A percentile compares a stretch with the other conserved stretches of the same genome.
Conservation (phyloP, 2,888 invertebrate genomes). For the Chrysotoxum bicinctum region DNA sequence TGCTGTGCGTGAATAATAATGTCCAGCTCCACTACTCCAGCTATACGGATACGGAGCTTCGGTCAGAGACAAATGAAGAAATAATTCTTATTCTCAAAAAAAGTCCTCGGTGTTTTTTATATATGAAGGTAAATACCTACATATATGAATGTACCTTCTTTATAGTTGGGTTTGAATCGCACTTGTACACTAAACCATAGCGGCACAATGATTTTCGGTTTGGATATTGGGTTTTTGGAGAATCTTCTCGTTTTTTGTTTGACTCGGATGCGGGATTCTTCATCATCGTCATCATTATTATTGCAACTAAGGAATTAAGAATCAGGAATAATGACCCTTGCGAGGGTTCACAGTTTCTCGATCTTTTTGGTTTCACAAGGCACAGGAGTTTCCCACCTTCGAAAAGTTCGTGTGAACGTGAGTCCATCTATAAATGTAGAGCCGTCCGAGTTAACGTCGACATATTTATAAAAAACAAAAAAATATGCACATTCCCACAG, state of each 20-base stretch:
- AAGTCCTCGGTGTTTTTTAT: not conserved
- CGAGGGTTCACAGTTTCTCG: not conserved
- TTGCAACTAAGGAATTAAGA: constrained; percentile 62
- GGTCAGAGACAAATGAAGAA: constrained; percentile 68
- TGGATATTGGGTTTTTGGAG: constrained; percentile 25
- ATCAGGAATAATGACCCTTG: constrained; percentile 59
- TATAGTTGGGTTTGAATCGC: too few species aligned
- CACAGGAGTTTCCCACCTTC: constrained; percentile 5
- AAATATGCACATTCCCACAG: constrained; percentile 48
- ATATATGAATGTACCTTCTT: not conserved
- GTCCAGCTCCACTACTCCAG: constrained; percentile 10
- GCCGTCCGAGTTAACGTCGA: constrained; percentile 7
- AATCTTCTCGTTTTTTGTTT: constrained; percentile 33
- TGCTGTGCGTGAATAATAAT: constrained; percentile 30
- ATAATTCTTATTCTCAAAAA: constrained; percentile 60
- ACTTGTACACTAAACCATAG: not conserved
- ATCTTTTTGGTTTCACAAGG: constrained; percentile 3
- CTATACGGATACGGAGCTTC: not conserved
- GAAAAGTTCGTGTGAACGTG: constrained; percentile 1
- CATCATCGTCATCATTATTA: constrained; percentile 62
- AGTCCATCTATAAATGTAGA: constrained; percentile 52
- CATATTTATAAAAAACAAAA: constrained; percentile 1
- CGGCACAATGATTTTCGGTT: constrained; percentile 28
- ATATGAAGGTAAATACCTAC: too few species aligned
- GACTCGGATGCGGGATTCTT: constrained; percentile 41